Conservation (phyloP, 2,113 vertebrate species). For the pig (Sus scrofa) region DNA sequence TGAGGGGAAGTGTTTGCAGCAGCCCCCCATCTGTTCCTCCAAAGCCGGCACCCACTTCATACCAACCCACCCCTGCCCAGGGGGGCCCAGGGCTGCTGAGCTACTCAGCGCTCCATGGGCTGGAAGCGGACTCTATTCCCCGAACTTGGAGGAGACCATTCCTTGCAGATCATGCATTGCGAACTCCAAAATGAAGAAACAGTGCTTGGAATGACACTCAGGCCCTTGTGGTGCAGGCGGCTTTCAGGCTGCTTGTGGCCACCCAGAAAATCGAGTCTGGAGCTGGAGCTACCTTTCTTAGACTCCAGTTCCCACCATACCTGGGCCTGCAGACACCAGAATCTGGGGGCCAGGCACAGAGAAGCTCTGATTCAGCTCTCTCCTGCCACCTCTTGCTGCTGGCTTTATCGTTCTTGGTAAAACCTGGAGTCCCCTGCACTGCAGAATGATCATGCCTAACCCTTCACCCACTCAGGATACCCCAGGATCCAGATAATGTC, state of each 20-base stretch:
- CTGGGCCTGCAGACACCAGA: background rate
- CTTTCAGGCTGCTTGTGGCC: slow-evolving; percentile 38
- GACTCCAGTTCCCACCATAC: background rate
- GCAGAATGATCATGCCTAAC: background rate
- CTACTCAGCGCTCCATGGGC: background rate
- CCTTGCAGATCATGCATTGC: no score
- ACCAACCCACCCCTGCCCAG: no score
- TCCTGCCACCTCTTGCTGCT: background rate
- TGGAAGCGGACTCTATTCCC: background rate
- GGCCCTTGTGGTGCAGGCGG: background rate
- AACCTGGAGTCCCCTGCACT: background rate
- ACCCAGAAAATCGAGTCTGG: background rate
- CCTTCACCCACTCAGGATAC: background rate
- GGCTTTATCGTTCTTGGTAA: background rate
- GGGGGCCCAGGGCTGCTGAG: background rate
- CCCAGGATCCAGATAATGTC: background rate
- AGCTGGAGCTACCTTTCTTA: background rate
- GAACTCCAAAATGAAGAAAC: slow-evolving; percentile 50
- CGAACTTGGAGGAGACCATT: background rate
- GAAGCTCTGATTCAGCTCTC: background rate
- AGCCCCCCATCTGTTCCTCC: background rate
- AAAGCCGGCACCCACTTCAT: background rate
- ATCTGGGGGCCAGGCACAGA: background rate
- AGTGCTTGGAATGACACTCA: background rate
- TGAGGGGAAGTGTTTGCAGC: background rate